phyloP scores from a whole-genome alignment of 2,888 invertebrate species.

The Plagodis pulveraria region DNA sequence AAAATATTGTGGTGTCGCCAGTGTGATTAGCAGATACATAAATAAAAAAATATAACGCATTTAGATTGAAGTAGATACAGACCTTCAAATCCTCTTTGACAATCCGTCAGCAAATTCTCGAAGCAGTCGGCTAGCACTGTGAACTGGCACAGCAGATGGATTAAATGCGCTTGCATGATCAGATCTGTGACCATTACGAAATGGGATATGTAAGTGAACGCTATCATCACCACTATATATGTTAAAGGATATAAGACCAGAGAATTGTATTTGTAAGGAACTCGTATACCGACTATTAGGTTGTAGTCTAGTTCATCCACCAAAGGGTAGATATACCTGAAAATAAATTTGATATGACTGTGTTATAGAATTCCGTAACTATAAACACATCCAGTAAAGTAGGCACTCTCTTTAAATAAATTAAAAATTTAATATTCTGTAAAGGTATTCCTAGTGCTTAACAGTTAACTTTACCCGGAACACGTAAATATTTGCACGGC shows the following conservation, averaged over 20 bases:
- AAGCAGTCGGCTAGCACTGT: conserved; percentile 66
- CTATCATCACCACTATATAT: conserved; percentile 51
- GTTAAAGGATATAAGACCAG: conserved; percentile 50
- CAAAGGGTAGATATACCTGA: conserved; percentile 65
- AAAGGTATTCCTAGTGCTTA: too few species aligned
- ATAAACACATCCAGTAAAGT: too few species aligned
- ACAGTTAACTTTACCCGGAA: too few species aligned
- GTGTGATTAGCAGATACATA: too few species aligned
- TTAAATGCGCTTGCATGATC: conserved; percentile 64
- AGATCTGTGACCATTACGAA: conserved; percentile 71
- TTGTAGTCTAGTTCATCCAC: conserved; percentile 72
- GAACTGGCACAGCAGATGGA: conserved; percentile 69
- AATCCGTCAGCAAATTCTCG: conserved; percentile 59
- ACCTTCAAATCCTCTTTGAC: conserved; percentile 50
- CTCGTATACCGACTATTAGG: conserved; percentile 54
- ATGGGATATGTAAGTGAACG: conserved; percentile 59
- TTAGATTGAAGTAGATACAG: background rate
- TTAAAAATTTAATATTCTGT: too few species aligned
- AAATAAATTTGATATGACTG: conserved; percentile 27
- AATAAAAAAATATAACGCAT: too few species aligned
- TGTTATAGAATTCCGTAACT: too few species aligned
- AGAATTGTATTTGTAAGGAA: conserved; percentile 59
- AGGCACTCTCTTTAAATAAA: too few species aligned
- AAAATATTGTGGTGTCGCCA: too few species aligned
- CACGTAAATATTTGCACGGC: too few species aligned